phyloP scores from a whole-genome alignment of 2,113 vertebrate genomes.

The Eulacestoma nigropectus region DNA sequence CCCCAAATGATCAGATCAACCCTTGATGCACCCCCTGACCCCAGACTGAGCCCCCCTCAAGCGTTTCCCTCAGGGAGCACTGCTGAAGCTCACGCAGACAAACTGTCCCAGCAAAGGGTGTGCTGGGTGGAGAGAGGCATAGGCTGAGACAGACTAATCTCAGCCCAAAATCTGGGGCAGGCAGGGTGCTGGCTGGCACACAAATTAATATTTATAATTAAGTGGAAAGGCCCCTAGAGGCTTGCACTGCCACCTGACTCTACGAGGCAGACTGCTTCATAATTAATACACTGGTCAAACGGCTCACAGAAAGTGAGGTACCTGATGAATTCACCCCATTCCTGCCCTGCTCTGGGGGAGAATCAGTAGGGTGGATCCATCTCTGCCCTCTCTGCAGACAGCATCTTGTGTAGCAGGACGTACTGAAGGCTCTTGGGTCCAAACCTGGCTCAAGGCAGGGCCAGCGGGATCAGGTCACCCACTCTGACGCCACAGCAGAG shows the following conservation, averaged over 20 bases:
- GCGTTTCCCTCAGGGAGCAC: neutral
- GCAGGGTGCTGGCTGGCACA: neutral
- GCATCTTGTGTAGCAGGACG: fast-evolving
- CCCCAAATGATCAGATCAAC: fast-evolving
- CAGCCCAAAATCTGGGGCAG: constrained; percentile 28
- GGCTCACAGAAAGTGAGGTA: neutral
- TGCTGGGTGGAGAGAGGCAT: neutral
- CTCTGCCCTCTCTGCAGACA: neutral
- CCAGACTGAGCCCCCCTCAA: neutral
- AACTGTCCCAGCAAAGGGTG: neutral
- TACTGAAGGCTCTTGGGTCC: too few relatives aligned
- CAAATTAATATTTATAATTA: constrained; percentile 59
- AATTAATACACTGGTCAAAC: constrained; percentile 52
- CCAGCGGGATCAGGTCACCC: fast-evolving
- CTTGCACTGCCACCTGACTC: constrained; percentile 43
- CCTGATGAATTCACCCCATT: neutral
- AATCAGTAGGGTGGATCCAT: neutral
- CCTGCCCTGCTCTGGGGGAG: neutral
- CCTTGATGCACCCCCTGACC: fast-evolving
- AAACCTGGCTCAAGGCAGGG: fast-evolving
- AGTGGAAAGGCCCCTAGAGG: constrained; percentile 30
- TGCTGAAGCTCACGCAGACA: neutral
- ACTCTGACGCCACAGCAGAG: neutral
- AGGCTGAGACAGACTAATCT: neutral
- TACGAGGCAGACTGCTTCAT: neutral